phyloP scores from a whole-genome alignment of 2,797 vertebrate genomes.

The Oreortyx pictus region DNA sequence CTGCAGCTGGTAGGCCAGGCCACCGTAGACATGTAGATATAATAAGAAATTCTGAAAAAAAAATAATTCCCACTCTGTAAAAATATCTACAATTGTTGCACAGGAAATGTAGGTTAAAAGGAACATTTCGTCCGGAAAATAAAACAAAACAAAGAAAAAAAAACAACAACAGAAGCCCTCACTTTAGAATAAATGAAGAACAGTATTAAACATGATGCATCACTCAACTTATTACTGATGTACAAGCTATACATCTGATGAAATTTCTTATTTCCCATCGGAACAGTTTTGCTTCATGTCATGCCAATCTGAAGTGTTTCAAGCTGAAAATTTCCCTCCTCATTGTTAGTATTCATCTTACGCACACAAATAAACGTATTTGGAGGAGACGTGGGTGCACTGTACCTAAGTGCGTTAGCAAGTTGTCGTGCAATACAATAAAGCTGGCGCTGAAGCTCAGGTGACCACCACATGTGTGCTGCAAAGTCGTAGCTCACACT shows the following conservation, averaged over 20 bases:
- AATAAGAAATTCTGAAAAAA: background rate
- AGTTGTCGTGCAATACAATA: background rate
- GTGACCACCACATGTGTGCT: accelerated
- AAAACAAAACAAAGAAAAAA: background rate
- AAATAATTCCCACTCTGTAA: background rate
- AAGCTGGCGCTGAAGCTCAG: background rate
- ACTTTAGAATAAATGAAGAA: background rate
- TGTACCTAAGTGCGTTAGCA: background rate
- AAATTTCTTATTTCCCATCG: background rate
- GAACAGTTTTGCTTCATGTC: background rate
- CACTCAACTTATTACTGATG: background rate
- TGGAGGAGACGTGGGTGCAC: background rate
- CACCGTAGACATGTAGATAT: background rate
- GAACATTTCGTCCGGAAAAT: accelerated
- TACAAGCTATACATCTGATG: background rate
- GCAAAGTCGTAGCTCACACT: background rate
- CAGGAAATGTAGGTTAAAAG: background rate
- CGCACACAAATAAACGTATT: background rate
- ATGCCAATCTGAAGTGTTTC: background rate
- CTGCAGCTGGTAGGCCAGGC: background rate
- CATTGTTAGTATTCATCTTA: background rate
- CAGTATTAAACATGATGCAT: background rate
- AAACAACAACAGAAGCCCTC: too few species aligned
- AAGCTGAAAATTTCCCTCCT: background rate
- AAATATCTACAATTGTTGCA: background rate